Base-by-base conservation (phyloP, 35 echinoderm and acorn worm genomes). In the Chiridota heheva region DNA sequence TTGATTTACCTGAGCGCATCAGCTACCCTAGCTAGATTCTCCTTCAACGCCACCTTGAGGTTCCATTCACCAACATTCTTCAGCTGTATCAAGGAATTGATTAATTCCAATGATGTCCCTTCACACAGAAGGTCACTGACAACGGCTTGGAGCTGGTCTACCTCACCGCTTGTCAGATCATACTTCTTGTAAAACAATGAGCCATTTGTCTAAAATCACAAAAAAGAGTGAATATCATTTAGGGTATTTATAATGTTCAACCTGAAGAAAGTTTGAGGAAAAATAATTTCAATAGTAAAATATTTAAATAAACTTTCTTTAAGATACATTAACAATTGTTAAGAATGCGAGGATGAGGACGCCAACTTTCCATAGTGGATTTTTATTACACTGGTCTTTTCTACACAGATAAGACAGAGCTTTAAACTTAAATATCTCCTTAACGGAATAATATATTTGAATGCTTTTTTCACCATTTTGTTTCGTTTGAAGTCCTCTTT, bases 111-210 rank as follows among this genome's bases (percentile, higher is more conserved):
- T 0, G 86, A 48, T 7, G 71, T 85, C 25, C 90, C 90, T 1
- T 42, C 29, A 42, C 78, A 83, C 18, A 93, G 63, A 4, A 88
- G 85, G 17, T 48, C 17, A 1, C 81, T 57, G 5, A 88, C 26
- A 15, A 88, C 59, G 3, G 46, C 25, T 42, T 87, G 87, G 29
- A 87, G 31, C 40, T 35, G 36, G 5, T 82, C 84, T 28, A 72
- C 3, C 26, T 92, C 77, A 27, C 90, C 90, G 27, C 61, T 43
- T 0, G 84, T 76, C 3, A 92, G 66, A 37, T 92, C 90, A 82
- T 87, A 92, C 33, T 87, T 42, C 20, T 60, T 55, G 27, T 71
- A 86, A 28, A 74, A 92, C 2, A 5, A 20, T 7, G 84, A 68
- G 27, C 49, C 24, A 43, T 81, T 74, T 51, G 76, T 45, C 90